Evolutionary conservation across 2,888 invertebrate species (phyloP), one percentile per base, ranked within the genome.

Genomic region (Ormia ochracea): DNA sequence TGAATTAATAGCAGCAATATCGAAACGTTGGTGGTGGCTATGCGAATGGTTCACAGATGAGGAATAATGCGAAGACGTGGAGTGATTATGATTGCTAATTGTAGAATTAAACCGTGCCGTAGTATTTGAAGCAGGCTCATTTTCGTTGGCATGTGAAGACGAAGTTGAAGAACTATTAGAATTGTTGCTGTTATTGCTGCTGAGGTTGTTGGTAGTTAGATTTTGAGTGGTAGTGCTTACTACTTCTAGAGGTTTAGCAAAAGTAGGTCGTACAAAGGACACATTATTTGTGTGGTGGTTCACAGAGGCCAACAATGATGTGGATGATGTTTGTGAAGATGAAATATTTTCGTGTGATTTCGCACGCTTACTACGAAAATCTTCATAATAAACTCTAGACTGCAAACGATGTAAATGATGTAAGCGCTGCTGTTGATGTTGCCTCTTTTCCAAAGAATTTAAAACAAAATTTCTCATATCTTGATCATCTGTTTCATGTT

Each of bases 201-300:
- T 63, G n/a, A 14, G 59, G 2, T 65, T 52, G 4, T 70, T 68
- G 36, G 83, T 33, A 21, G 38, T 72, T 28, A 73, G 56, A 63
- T 61, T 77, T 69, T 81, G 85, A 10, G 86, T 86, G 7, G 87
- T 87, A n/a, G 87, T 87, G 78, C 88, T 88, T 0, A 87, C 87
- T 61, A 87, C 82, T 14, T 83, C 83, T 6, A 75, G 41, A 1
- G 87, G 85, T 65, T 88, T 88, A 23, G 85, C 83, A 59, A 87
- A 86, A 0, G 88, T 87, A 1, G 87, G 87, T 9, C 87, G 85
- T 52, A 88, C 87, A 81, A 87, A 86, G 1, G 88, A 88, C 10
- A 87, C 83, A 56, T 87, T 87, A 4, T 85, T 86, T 4, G 85
- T 75, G 41, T 86, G 87, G 23, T 61, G 56, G 1, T 75, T 61